Percentiles rank a stretch among this genome's conserved stretches.
Evolutionary conservation across 23 tunicate genomes (phyloP).

Genomic region (Aplidium turbinatum): DNA sequence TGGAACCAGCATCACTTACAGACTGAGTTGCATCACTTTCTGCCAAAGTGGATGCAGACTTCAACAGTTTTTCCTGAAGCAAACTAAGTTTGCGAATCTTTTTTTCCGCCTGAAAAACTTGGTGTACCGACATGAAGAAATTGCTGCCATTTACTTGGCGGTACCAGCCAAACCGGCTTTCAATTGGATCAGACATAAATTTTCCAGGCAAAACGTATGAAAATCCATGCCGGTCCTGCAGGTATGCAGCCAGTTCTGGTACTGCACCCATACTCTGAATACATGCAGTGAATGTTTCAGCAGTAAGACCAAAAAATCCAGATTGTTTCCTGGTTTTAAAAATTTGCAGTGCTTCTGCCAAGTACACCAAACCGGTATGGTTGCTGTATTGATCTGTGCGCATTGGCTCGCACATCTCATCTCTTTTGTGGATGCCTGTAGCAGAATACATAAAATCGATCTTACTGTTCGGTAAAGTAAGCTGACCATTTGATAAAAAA

Average conservation of each 20-base stretch:
- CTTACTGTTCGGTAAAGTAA: too few species aligned
- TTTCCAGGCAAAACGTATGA: conserved; percentile 9
- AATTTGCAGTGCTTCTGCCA: not conserved
- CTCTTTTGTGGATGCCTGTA: not conserved
- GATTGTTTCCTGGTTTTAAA: conserved; percentile 4
- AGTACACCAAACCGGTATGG: not conserved
- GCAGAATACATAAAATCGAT: too few species aligned
- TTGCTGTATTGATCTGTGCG: not conserved
- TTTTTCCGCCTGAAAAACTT: conserved; percentile 8
- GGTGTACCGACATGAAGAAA: not conserved
- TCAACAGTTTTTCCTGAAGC: not conserved
- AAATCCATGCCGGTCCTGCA: conserved; percentile 14
- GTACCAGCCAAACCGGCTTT: conserved; percentile 26
- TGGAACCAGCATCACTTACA: not conserved
- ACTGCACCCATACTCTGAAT: conserved; percentile 25
- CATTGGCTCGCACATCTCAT: conserved; percentile 8
- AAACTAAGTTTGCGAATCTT: not conserved
- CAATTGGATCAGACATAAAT: conserved; percentile 7
- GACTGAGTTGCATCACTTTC: too few species aligned
- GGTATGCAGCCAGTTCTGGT: too few species aligned
- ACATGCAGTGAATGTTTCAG: conserved; percentile 8
- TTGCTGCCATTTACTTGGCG: conserved; percentile 12
- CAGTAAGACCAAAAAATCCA: not conserved
- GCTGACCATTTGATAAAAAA: too few species aligned
- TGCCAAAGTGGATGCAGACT: not conserved